A percentile compares a stretch with the other conserved stretches of the same genome.
Evolutionary conservation across 2,113 vertebrate genomes (phyloP).

Genomic region (Hyla sarda): DNA sequence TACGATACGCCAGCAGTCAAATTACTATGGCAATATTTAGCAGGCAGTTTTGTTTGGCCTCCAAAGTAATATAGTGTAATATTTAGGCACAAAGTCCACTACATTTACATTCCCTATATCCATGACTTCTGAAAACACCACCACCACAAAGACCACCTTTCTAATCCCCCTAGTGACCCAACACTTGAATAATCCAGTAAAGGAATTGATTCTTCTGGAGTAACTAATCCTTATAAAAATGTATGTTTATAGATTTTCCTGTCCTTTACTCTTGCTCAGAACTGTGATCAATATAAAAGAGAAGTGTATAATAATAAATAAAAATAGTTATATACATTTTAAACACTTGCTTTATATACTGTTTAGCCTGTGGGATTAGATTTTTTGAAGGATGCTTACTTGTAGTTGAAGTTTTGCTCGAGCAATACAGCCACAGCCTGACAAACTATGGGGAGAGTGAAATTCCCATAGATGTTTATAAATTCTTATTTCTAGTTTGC

Average conservation of each 20-base stretch:
- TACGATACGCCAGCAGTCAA: no score
- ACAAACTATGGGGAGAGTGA: no score
- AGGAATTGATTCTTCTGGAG: not conserved
- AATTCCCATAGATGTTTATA: no score
- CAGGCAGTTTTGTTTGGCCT: no score
- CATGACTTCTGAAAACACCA: not conserved
- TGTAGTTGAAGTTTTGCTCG: no score
- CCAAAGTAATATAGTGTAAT: no score
- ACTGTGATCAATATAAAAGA: not conserved
- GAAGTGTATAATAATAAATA: not conserved
- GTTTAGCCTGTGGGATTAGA: no score
- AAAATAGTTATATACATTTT: not conserved
- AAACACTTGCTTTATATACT: not conserved
- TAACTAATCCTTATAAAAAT: conserved; percentile 24
- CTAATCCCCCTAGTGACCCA: not conserved
- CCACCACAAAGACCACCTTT: not conserved
- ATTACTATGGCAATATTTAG: not conserved
- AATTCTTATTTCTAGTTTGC: no score
- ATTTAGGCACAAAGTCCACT: no score
- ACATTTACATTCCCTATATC: not conserved
- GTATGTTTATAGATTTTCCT: not conserved
- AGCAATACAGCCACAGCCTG: no score
- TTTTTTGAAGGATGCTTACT: no score
- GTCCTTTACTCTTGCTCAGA: not conserved
- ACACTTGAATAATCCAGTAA: not conserved